A percentile compares a stretch with the other conserved stretches of the same genome.
These are phyloP conservation scores for Lycocerus yunnanus DNA, from an alignment of 2,888 invertebrate genomes.

Conservation along the genomic window DNA sequence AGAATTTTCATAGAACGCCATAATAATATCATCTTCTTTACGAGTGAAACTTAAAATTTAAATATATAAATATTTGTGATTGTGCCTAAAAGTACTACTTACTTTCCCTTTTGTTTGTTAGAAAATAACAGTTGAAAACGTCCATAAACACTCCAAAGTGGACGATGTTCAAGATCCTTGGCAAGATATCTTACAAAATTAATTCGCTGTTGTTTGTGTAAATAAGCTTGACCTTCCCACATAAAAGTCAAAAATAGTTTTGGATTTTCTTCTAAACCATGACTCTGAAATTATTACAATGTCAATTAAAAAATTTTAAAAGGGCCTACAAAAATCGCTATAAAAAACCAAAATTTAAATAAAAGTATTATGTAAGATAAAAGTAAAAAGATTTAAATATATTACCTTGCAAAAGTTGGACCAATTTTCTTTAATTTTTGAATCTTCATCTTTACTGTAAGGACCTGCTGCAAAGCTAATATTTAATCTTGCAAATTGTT, in stretches of 20 bases:
- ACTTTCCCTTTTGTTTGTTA: conserved; percentile 3
- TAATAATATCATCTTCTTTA: conserved; percentile 5
- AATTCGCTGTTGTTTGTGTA: background rate
- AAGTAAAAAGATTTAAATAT: too few species aligned
- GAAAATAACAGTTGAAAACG: background rate
- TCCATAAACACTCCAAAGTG: conserved; percentile 5
- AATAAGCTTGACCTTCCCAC: background rate
- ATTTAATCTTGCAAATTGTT: background rate
- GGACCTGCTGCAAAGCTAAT: conserved; percentile 2
- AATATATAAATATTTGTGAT: background rate
- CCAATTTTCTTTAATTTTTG: conserved; percentile 7
- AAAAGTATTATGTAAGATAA: too few species aligned
- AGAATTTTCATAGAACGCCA: background rate
- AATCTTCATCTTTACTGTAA: conserved; percentile 3
- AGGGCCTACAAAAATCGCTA: too few species aligned
- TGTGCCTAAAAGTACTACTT: background rate
- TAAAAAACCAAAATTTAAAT: too few species aligned
- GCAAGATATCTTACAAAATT: conserved; percentile 10
- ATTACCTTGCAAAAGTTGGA: conserved; percentile 4
- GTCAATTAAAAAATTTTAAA: too few species aligned
- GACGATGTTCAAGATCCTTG: background rate
- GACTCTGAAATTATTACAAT: conserved; percentile 18
- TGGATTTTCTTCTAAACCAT: background rate
- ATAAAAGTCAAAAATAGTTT: background rate
- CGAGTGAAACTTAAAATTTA: conserved; percentile 3